Base-by-base conservation (phyloP, 2,113 vertebrate genomes). In the Bucco capensis region DNA sequence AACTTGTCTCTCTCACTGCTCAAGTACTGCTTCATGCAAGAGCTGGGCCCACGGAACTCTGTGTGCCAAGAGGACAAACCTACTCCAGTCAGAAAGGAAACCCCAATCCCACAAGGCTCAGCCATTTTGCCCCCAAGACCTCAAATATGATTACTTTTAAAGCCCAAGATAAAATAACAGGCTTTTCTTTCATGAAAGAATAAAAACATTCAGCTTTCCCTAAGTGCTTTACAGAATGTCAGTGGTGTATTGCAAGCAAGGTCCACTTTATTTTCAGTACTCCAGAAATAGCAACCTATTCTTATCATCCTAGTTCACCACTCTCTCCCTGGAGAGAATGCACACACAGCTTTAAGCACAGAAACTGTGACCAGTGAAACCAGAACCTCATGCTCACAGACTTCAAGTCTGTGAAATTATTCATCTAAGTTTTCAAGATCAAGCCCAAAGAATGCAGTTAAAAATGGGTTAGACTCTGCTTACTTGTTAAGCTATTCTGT, bases 231-330 rank as follows among this genome's bases (percentile, higher is more conserved):
- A 38, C 53, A 86, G 73, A 64, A 67, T 1, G 7, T 67, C 58
- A 94, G 90, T 50, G 70, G n/a, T 73, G 31, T 73, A 50, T 12
- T 35, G 31, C 38, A 80, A 53, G 64, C 58, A 44, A 25, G 54
- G 15, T 72, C 86, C 40, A 47, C 54, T 72, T 83, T 87, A 80
- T 90, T 84, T 84, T 85, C 83, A 81, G 65, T 53, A 46, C 50
- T 77, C 87, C 87, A 90, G 83, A 90, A 87, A 88, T 73, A 93
- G 57, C 64, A 80, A 51, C 77, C 71, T 78, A 44, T 44, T 53
- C 51, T 62, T 53, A 58, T 71, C 53, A 62, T 14, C 77, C n/a
- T 4, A 27, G 38, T 30, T 49, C 50, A 80, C 15, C 38, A 30
- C 38, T 76, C 38, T 76, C 38, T 49, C 57, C 49, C 10, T 40